These are phyloP conservation scores for Chaitophorus viminalis DNA, from an alignment of 2,888 invertebrate species.

Conservation along the genomic window DNA sequence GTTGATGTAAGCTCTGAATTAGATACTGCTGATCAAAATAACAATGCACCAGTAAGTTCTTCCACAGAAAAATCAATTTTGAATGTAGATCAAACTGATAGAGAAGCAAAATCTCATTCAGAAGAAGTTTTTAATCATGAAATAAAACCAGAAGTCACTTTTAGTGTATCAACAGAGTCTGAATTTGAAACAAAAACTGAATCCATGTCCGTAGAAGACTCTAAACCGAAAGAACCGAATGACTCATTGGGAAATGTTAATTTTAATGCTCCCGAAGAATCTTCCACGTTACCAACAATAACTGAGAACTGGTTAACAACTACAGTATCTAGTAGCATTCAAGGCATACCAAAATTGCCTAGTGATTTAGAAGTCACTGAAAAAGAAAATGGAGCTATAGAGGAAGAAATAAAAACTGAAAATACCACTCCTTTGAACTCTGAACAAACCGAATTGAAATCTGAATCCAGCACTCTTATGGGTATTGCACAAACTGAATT, in stretches of 20 bases:
- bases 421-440: neutral
- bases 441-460: constrained; percentile 28
- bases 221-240: constrained; percentile 1
- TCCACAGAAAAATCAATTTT: constrained; percentile 23
- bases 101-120: constrained; percentile 56
- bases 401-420: constrained; percentile 36
- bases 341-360: constrained; percentile 31
- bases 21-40: constrained; percentile 3
- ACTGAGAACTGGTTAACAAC: constrained; percentile 47
- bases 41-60: neutral
- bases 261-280: constrained; percentile 9
- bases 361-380: constrained; percentile 43
- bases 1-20: constrained; percentile 52
- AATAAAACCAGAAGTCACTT: constrained; percentile 56
- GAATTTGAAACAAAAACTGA: constrained; percentile 54
- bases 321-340: constrained; percentile 7
- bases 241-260: neutral
- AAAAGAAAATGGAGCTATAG: constrained; percentile 1
- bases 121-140: constrained; percentile 47
- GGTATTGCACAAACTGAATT: constrained; percentile 14
- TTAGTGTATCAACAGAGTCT: constrained; percentile 42
- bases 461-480: neutral
- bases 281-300: constrained; percentile 1
- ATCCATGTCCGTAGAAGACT: neutral
- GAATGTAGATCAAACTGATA: constrained; percentile 27